These are phyloP conservation scores for Rynchops niger DNA, from an alignment of 2,113 vertebrate species.

Conservation along the genomic window DNA sequence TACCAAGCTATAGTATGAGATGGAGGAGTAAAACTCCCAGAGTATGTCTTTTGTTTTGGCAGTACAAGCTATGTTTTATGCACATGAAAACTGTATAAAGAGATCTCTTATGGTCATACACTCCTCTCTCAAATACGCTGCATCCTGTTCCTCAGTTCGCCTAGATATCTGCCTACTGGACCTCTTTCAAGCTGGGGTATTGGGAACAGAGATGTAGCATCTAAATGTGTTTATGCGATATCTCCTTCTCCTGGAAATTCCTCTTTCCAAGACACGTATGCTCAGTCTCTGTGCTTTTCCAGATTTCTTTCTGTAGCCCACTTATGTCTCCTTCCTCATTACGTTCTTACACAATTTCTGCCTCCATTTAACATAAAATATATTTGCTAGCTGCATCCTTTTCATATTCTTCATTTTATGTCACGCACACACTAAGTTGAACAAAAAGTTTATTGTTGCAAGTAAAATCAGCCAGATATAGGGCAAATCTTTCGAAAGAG, in stretches of 20 bases:
- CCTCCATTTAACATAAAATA: not conserved
- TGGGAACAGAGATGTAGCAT: not conserved
- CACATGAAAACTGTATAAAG: not conserved
- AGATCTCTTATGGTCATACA: not conserved
- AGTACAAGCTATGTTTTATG: not conserved
- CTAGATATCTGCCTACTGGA: not conserved
- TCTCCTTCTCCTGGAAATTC: not conserved
- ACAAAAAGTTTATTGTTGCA: not conserved
- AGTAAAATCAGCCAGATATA: not conserved
- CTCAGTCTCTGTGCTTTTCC: not conserved
- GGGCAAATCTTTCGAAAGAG: not conserved
- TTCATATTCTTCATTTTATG: not conserved
- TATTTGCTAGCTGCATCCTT: not conserved
- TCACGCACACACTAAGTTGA: not conserved
- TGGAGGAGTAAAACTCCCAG: not conserved
- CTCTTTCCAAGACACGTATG: not conserved
- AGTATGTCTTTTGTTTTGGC: not conserved
- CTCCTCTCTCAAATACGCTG: not conserved
- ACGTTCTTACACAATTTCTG: not conserved
- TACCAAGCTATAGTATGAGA: not conserved
- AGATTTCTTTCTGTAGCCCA: not conserved
- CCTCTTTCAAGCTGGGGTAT: not conserved
- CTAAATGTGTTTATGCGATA: rapidly evolving
- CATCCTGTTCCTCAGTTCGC: not conserved
- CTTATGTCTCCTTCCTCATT: not conserved